Conservation (phyloP, 2,797 vertebrate species). For the Emydoidea blandingii region DNA sequence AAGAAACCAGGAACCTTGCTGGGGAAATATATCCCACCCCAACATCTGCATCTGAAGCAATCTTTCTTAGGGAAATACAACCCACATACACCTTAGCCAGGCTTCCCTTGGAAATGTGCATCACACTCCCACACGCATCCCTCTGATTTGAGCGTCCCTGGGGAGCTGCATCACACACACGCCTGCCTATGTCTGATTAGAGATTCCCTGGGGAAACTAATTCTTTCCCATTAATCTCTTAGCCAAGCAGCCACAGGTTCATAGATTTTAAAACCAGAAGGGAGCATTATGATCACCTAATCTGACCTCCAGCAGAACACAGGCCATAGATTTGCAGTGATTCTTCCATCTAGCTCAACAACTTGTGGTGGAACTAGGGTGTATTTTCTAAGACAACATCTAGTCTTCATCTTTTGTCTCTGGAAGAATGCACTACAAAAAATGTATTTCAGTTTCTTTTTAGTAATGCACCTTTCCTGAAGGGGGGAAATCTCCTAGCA, state of each 20-base stretch:
- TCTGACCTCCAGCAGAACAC: background rate
- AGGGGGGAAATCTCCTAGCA: background rate
- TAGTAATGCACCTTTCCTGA: background rate
- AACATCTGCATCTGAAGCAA: conserved; percentile 10
- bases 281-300: background rate
- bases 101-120: conserved; percentile 54
- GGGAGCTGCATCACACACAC: background rate
- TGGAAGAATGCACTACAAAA: background rate
- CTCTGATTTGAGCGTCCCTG: conserved; percentile 22
- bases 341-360: background rate
- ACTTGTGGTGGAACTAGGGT: background rate
- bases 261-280: background rate
- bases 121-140: background rate
- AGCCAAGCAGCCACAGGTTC: background rate
- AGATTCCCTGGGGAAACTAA: conserved; percentile 52
- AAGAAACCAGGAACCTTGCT: background rate
- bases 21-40: background rate
- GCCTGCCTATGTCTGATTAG: background rate
- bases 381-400: background rate
- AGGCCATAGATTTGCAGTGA: background rate
- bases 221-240: background rate
- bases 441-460: background rate
- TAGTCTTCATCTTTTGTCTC: background rate
- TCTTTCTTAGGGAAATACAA: conserved; percentile 22
- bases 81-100: background rate